A percentile compares a stretch with the other conserved stretches of the same genome.
Conservation (phyloP, 92 coral and sea anemone species). For the Paragorgia papillata region DNA sequence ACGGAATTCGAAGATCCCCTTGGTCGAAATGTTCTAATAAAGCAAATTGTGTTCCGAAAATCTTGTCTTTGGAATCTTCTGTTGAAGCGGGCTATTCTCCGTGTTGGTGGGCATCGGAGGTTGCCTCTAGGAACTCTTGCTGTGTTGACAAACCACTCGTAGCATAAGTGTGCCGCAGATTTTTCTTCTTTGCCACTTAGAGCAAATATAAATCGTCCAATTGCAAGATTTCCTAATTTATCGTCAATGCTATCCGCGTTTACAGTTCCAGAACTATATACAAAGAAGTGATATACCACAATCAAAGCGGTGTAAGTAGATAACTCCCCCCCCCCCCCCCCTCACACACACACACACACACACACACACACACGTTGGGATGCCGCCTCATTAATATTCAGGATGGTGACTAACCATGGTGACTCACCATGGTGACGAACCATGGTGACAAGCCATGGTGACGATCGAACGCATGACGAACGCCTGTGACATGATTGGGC, state of each 20-base stretch:
- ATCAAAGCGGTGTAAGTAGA: neutral
- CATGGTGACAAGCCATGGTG: no score
- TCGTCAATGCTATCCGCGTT: conserved; percentile 21
- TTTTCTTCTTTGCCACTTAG: neutral
- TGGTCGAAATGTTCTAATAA: neutral
- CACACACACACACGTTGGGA: no score
- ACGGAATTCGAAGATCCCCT: neutral
- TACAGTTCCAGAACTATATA: conserved; percentile 27
- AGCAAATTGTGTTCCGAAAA: neutral
- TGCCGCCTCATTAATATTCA: no score
- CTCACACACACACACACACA: no score
- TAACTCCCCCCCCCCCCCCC: no score
- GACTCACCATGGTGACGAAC: no score
- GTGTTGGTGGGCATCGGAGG: conserved; percentile 5
- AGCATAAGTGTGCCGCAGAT: conserved; percentile 3
- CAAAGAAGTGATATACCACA: neutral
- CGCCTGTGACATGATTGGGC: no score
- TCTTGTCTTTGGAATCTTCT: neutral
- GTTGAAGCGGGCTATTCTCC: neutral
- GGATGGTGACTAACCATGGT: no score
- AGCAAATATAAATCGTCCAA: conserved; percentile 15
- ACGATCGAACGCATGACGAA: no score
- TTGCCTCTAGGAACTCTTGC: no score
- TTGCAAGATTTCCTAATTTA: neutral
- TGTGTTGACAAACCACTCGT: conserved; percentile 4